A percentile compares a stretch with the other conserved stretches of the same genome.
Evolutionary conservation across 2,113 vertebrate species (phyloP).

Genomic region (Plotosus lineatus): DNA sequence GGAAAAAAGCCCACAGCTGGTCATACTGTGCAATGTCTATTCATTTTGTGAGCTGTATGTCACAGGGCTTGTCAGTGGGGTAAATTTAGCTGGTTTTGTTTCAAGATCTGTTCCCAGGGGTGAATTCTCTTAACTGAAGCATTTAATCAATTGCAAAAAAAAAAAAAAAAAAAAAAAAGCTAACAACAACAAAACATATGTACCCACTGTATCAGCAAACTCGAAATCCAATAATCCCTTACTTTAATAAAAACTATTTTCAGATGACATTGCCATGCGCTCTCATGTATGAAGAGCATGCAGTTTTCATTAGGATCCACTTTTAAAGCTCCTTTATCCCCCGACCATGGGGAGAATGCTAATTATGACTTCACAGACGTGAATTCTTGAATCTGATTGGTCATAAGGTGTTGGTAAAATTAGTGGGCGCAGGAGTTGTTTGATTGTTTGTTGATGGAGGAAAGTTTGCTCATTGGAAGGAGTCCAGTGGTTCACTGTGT

Average conservation of each 20-base stretch:
- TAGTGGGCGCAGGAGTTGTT: too few relatives aligned
- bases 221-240: constrained; percentile 2
- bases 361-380: not conserved
- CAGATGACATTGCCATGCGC: not conserved
- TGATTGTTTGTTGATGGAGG: too few relatives aligned
- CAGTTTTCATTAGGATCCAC: not conserved
- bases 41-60: not conserved
- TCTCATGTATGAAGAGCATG: not conserved
- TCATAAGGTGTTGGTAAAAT: not conserved
- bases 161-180: not conserved
- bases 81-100: not conserved
- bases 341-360: not conserved
- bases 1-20: not conserved
- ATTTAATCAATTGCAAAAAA: not conserved
- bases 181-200: not conserved
- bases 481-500: too few relatives aligned
- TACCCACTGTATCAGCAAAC: not conserved
- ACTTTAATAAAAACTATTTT: not conserved
- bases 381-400: not conserved
- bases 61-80: not conserved
- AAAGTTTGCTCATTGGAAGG: too few relatives aligned
- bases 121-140: not conserved
- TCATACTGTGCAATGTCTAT: not conserved
- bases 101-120: not conserved
- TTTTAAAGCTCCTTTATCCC: not conserved